Base-by-base conservation (phyloP, 2,113 vertebrate genomes). In the Gila orcuttii region DNA sequence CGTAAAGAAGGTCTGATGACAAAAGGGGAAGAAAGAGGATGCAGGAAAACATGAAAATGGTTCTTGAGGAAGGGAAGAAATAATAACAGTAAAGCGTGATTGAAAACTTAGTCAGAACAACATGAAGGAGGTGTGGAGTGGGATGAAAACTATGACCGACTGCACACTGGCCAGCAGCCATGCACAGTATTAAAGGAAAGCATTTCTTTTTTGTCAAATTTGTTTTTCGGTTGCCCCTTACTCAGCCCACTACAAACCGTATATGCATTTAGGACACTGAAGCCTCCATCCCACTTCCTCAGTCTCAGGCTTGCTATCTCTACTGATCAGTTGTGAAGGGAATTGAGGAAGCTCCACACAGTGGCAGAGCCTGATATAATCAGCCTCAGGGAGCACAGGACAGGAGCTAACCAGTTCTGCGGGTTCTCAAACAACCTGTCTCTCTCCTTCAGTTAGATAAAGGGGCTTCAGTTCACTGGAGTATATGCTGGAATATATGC, bases 321-420 rank as follows among this genome's bases (percentile, higher is more conserved):
- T 82, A 45, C 80, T 68, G 62, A 82, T 82, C 80, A 69, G 28
- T 23, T 52, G 45, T 23, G 62, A 52, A 69, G 28, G 64, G 45
- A 82, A 50, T 68, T 52, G 62, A 13, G 17, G 45, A 68, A 82
- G 36, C 60, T 66, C 39, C 52, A 59, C 50, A 78, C 15, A 57
- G 75, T 4, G 47, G 75, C 47, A 33, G 36, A 69, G 45, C 11
- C 66, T 83, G 81, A 83, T 83, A 59, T 71, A 73, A 73, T 83
- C 66, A 73, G 50, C 81, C 50, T 57, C 47, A 83, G 50, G 31
- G 64, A 82, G 6, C 79, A 52, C 25, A 39, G 13, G 64, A 83
- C 50, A 57, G 21, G 2, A 83, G 33, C 42, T 50, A 25, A 33
- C 31, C 66, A 73, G 10, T 73, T 73, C 66, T 39, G 17, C 9